Base-by-base conservation (phyloP, 2,888 invertebrate species). In the Entomobrya multifasciata region DNA sequence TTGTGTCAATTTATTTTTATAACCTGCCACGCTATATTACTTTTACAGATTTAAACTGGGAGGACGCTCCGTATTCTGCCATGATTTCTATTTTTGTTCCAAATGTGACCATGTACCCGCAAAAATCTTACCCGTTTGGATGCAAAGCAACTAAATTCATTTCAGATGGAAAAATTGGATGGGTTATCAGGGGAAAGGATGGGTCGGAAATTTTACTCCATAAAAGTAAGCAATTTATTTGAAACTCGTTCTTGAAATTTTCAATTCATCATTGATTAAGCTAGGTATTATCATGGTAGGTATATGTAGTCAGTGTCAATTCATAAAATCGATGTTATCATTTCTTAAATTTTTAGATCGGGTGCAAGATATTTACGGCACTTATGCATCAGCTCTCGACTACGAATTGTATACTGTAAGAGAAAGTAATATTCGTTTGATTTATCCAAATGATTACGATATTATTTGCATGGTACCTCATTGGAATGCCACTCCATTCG, bases 401-500 rank as follows among this genome's bases (percentile, higher is more conserved):
- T 81, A 87, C 22, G 25, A 86, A 8, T 47, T 87, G 47, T 86
- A 89, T 49, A 84, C 89, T 1, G 87, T 87, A 1, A 30, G 89
- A 27, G 89, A 89, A 87, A 87, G 87, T 25, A 87, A 89, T 44
- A 89, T 89, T 17, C 62, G 83, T 2, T 27, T 89, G n/a, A 87
- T 89, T 76, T 89, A 89, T 27, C 89, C 89, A n/a, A 89, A 89
- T 55, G 87, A 87, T 22, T 89, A 89, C 20, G 89, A 89, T n/a
- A 47, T 89, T 22, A 57, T 89, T 49, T 89, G 89, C 62, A 49
- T 87, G 60, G 83, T 70, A 2, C 89, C 89, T 5, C 30, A 44
- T 10, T 89, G 86, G 86, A 89, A 89, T 80, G 86, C 81, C 10
- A 89, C 89, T 17, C 86, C 76, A 0, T 86, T 72, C 44, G 36